phyloP scores from a whole-genome alignment of 2,888 invertebrate genomes.

The Lycocerus yunnanus region DNA sequence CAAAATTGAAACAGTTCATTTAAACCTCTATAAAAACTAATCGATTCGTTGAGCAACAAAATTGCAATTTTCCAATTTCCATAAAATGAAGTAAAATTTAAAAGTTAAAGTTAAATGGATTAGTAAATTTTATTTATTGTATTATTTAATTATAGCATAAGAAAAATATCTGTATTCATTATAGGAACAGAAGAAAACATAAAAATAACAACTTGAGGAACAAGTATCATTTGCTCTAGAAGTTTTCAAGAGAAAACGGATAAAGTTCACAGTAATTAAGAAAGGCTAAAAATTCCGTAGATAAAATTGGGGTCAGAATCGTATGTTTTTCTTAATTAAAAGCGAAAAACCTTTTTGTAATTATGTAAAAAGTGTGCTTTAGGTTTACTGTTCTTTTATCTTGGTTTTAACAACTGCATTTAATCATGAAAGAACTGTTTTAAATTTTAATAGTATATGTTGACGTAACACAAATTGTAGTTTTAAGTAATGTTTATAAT shows the following conservation, averaged over 20 bases:
- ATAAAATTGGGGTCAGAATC: slow-evolving; percentile 15
- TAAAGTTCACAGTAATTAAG: slow-evolving; percentile 22
- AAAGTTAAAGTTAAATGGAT: too few species aligned
- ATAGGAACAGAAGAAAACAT: neutral
- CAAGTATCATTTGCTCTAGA: neutral
- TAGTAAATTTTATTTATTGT: too few species aligned
- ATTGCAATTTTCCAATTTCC: too few species aligned
- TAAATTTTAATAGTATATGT: neutral
- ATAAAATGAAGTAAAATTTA: too few species aligned
- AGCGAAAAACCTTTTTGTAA: slow-evolving; percentile 11
- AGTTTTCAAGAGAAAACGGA: slow-evolving; percentile 15
- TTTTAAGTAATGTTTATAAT: neutral
- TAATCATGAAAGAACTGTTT: neutral
- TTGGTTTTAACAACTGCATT: neutral
- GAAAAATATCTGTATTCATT: neutral
- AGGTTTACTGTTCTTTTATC: slow-evolving; percentile 1
- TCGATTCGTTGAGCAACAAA: too few species aligned
- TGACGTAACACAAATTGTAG: neutral
- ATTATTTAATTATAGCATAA: neutral
- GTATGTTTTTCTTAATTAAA: slow-evolving; percentile 27
- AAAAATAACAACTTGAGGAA: neutral
- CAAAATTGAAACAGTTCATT: too few species aligned
- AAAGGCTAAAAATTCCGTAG: slow-evolving; percentile 21
- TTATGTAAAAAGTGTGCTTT: slow-evolving; percentile 20
- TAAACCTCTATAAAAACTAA: too few species aligned